Conservation (phyloP, 2,888 invertebrate genomes). For the Rotaria sp. region DNA sequence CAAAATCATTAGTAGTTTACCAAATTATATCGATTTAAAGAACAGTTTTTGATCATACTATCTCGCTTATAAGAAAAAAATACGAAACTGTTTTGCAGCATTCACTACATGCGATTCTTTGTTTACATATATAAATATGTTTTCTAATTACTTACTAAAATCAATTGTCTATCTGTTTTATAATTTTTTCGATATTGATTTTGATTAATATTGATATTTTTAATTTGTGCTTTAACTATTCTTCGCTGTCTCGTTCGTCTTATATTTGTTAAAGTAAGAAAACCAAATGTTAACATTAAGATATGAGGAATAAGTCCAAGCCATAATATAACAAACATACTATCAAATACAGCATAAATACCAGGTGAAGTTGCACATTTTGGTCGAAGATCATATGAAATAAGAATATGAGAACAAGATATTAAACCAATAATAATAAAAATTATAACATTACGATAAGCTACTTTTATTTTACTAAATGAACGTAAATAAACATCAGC, state of each 20-base stretch:
- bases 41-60: too few relatives aligned
- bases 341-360: not conserved
- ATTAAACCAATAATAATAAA: not conserved
- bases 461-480: not conserved
- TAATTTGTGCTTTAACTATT: not conserved
- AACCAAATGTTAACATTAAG: not conserved
- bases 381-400: not conserved
- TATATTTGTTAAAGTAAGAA: not conserved
- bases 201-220: not conserved
- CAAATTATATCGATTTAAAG: too few relatives aligned
- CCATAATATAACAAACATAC: not conserved
- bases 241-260: not conserved
- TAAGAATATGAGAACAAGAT: not conserved
- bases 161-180: not conserved
- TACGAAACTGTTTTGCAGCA: too few relatives aligned
- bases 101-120: too few relatives aligned
- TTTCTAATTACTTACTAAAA: not conserved
- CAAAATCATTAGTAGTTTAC: too few relatives aligned
- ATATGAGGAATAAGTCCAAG: not conserved
- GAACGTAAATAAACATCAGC: too few relatives aligned
- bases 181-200: not conserved
- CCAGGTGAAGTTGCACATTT: not conserved
- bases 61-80: too few relatives aligned
- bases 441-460: not conserved
- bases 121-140: not conserved